Evolutionary conservation across 2,888 invertebrate genomes (phyloP).

Genomic region (Ormyrus pomaceus): DNA sequence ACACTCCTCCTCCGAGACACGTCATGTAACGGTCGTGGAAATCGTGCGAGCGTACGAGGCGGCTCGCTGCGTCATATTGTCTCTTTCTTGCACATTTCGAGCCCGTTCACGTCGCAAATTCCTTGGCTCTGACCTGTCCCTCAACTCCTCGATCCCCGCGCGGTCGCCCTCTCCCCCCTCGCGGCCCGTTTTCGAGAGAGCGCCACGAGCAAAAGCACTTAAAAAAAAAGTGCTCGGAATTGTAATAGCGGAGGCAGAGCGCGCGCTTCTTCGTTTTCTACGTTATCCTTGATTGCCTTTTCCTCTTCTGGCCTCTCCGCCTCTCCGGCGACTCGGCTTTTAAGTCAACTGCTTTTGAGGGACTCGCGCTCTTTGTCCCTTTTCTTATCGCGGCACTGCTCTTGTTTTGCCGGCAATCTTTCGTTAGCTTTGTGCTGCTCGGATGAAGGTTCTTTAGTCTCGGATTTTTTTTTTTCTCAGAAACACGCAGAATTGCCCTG

Average conservation of each 20-base stretch:
- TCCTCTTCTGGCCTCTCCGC: not conserved
- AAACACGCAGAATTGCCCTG: not conserved
- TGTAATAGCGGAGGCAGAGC: not conserved
- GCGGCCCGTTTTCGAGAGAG: not conserved
- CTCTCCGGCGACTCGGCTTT: not conserved
- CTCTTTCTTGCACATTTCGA: not conserved
- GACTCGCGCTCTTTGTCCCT: not conserved
- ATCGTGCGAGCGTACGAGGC: no score
- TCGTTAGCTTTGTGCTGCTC: not conserved
- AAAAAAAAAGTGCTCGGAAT: conserved; percentile 14
- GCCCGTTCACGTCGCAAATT: conserved; percentile 35
- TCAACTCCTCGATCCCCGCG: not conserved
- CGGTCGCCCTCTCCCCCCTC: not conserved
- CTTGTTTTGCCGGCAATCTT: no score
- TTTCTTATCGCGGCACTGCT: no score
- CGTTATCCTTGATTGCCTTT: conserved; percentile 39
- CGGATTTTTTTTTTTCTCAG: not conserved
- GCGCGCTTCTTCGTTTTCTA: conserved; percentile 38
- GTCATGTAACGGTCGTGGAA: no score
- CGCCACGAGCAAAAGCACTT: not conserved
- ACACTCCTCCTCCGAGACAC: no score
- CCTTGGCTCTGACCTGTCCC: conserved; percentile 41
- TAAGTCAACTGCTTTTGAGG: not conserved
- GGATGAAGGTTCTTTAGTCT: not conserved
- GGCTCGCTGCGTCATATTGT: no score